A percentile compares a stretch with the other conserved stretches of the same genome.
Conservation (phyloP, 2,797 vertebrate genomes). For the Lacerta bilineata region DNA sequence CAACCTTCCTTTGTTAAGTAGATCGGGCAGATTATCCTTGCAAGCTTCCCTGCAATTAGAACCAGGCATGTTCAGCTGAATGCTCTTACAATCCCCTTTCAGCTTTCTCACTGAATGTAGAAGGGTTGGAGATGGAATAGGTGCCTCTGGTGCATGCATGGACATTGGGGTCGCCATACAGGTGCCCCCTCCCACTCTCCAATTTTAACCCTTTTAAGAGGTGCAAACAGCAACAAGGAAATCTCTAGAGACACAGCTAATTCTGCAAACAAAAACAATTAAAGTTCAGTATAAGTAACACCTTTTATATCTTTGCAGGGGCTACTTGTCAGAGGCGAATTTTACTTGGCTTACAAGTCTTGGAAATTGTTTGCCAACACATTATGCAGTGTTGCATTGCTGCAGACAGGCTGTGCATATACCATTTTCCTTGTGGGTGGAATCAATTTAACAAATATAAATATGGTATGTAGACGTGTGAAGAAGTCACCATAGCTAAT, state of each 20-base stretch:
- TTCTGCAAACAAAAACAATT: too few species aligned
- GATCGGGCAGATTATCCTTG: too few species aligned
- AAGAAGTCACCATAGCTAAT: background rate
- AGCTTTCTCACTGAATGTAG: too few species aligned
- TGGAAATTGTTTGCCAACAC: conserved; percentile 31
- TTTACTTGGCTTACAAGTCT: conserved; percentile 72
- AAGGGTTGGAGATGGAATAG: too few species aligned
- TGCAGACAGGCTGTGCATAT: conserved; percentile 47
- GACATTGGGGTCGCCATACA: too few species aligned
- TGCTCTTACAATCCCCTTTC: too few species aligned
- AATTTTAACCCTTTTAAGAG: background rate
- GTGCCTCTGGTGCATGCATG: too few species aligned
- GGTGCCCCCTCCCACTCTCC: background rate
- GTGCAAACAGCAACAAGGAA: background rate
- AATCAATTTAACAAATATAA: conserved; percentile 65
- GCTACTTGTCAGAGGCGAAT: conserved; percentile 82
- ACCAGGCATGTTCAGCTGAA: too few species aligned
- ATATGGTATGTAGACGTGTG: conserved; percentile 58
- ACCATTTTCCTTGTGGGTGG: conserved; percentile 51
- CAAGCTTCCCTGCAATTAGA: too few species aligned
- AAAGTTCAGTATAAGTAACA: too few species aligned
- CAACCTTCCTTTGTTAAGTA: too few species aligned
- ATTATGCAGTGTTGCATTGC: conserved; percentile 16
- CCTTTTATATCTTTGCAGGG: conserved; percentile 72
- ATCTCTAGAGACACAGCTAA: too few species aligned